phyloP scores from a whole-genome alignment of 2,888 invertebrate genomes.

The Dromius quadrimaculatus region DNA sequence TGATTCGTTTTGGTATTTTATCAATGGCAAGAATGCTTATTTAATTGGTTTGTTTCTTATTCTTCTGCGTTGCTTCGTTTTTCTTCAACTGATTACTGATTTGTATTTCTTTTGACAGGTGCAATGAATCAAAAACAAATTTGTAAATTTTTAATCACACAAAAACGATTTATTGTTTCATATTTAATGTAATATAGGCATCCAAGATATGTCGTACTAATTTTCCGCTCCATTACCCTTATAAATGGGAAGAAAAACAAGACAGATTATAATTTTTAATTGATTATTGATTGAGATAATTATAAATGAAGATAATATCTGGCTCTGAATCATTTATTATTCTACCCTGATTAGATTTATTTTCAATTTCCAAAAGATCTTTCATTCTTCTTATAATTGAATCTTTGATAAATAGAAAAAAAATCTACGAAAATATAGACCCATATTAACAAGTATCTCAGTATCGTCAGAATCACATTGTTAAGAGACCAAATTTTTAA shows the following conservation, averaged over 20 bases:
- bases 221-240: slow-evolving; percentile 35
- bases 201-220: slow-evolving; percentile 11
- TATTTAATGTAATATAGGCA: slow-evolving; percentile 12
- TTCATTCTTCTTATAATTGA: too few relatives aligned
- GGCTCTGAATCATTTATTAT: too few relatives aligned
- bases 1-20: slow-evolving; percentile 29
- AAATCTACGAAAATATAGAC: too few relatives aligned
- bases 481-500: too few relatives aligned
- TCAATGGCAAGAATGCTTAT: slow-evolving; percentile 30
- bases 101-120: slow-evolving; percentile 12
- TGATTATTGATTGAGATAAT: slow-evolving; percentile 32
- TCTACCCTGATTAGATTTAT: too few relatives aligned
- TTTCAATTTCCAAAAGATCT: too few relatives aligned
- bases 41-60: slow-evolving; percentile 35
- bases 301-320: too few relatives aligned
- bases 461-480: too few relatives aligned
- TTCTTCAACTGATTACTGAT: slow-evolving; percentile 23
- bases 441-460: too few relatives aligned
- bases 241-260: slow-evolving; percentile 36
- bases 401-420: too few relatives aligned
- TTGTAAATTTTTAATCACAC: slow-evolving; percentile 32
- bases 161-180: slow-evolving; percentile 16
- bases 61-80: slow-evolving; percentile 12
- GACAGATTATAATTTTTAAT: slow-evolving; percentile 29
- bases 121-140: slow-evolving; percentile 46